Evolutionary conservation across 2,888 invertebrate species (phyloP), one percentile per base, ranked within the genome.

Genomic region (Heteromurus nitidus): DNA sequence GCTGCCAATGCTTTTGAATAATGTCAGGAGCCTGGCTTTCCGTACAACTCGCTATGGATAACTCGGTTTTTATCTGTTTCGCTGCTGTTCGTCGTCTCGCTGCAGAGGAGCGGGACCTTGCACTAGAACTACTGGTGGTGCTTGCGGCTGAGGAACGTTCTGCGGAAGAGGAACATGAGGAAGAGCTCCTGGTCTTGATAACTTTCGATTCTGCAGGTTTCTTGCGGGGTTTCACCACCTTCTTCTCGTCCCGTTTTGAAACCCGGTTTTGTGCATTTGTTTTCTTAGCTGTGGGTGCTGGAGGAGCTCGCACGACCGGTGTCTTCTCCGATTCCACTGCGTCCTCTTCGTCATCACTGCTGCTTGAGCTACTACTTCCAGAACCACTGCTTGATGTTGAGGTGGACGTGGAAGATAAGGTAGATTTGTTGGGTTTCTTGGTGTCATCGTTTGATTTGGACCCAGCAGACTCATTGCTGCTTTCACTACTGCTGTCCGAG

Each of bases 1-100:
- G 64, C 42, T 81, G 81, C 81, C 81, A 81, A 30, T 81, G 81
- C 18, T 81, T 81, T 70, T 81, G 81, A 55, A 81, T 81, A 16
- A 81, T 70, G n/a, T 81, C 81, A 9, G 81, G 69, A 30, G 65
- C 28, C 24, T 65, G 62, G 44, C 30, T 64, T 28, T 81, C 81
- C 24, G 64, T 55, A 24, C 68, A 42, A 18, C 44, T 80, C 22
- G 18, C 73, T 47, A 81, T 81, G 30, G 81, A 81, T 55, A 81
- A 65, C 47, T 81, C 81, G n/a, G 81, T 30, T 65, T 69, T 81
- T 22, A 16, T 47, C 3, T 20, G 7, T 7, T 69, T 75, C 20
- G 62, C 16, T 36, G 11, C 50, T 36, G 11, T 20, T 26, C 36
- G 44, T 42, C 31, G 36, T 42, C 50, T 53, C 42, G 62, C 55